These are phyloP conservation scores for Rhimphoctona megacephalus DNA, from an alignment of 2,888 invertebrate genomes.

Conservation along the genomic window DNA sequence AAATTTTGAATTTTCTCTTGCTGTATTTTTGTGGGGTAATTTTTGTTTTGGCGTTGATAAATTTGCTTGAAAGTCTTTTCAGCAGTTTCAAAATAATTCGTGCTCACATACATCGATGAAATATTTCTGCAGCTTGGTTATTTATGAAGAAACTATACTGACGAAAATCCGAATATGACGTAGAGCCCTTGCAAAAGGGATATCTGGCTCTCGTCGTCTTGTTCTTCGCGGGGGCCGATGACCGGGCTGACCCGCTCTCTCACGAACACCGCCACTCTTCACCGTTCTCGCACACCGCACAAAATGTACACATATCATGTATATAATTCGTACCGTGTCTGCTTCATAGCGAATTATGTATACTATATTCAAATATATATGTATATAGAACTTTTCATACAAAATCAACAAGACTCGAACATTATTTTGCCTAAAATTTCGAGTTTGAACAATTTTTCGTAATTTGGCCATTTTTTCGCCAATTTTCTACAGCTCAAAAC, in stretches of 20 bases:
- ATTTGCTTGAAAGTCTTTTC: too few species aligned
- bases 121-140: not conserved
- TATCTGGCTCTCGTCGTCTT: constrained; percentile 23
- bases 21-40: not conserved
- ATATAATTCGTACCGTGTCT: constrained; percentile 14
- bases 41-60: not conserved
- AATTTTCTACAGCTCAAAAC: not conserved
- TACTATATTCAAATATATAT: not conserved
- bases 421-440: not conserved
- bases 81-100: not conserved
- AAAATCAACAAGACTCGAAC: not conserved
- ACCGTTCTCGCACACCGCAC: constrained; percentile 38
- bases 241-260: constrained; percentile 80
- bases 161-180: constrained; percentile 2
- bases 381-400: not conserved
- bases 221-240: constrained; percentile 79
- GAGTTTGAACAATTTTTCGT: too few species aligned
- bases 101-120: not conserved
- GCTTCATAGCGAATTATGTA: not conserved
- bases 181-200: constrained; percentile 27
- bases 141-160: not conserved
- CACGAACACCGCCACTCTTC: constrained; percentile 64
- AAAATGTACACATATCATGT: constrained; percentile 6
- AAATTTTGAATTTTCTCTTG: not conserved
- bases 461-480: too few species aligned